These are phyloP conservation scores for Etheostoma perlongum DNA, from an alignment of 2,797 vertebrate genomes.

Conservation along the genomic window DNA sequence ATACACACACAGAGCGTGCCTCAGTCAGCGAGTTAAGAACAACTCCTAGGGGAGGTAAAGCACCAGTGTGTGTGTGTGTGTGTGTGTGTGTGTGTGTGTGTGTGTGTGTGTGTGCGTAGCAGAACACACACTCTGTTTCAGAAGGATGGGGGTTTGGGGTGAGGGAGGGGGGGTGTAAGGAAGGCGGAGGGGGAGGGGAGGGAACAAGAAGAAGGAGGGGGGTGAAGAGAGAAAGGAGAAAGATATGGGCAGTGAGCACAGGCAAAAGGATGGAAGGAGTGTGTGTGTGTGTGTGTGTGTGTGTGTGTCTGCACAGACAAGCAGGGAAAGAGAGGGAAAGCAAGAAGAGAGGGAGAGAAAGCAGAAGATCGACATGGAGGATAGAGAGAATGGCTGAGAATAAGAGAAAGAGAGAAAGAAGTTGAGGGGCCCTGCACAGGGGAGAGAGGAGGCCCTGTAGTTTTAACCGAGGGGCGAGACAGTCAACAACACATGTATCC, in stretches of 20 bases:
- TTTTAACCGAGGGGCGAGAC: constrained; percentile 80
- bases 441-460: constrained; percentile 78
- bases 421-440: constrained; percentile 75
- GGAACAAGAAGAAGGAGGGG: constrained; percentile 30
- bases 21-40: constrained; percentile 84
- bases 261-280: constrained; percentile 67
- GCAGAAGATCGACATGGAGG: constrained; percentile 64
- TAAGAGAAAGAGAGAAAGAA: constrained; percentile 62
- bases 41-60: constrained; percentile 81
- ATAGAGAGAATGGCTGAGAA: constrained; percentile 70
- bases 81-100: constrained; percentile 31
- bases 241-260: constrained; percentile 74
- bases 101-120: constrained; percentile 19
- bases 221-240: constrained; percentile 64
- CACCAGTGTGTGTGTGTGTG: constrained; percentile 61
- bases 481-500: constrained; percentile 81
- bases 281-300: constrained; percentile 31
- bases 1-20: constrained; percentile 67
- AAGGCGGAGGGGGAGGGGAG: constrained; percentile 54
- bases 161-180: constrained; percentile 22
- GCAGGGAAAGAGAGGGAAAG: constrained; percentile 55
- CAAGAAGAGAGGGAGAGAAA: constrained; percentile 52
- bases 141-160: constrained; percentile 63
- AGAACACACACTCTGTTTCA: constrained; percentile 68
- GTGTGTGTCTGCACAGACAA: constrained; percentile 23